These are phyloP conservation scores for Ormyrus thymus DNA, from an alignment of 2,888 invertebrate species.

Conservation along the genomic window DNA sequence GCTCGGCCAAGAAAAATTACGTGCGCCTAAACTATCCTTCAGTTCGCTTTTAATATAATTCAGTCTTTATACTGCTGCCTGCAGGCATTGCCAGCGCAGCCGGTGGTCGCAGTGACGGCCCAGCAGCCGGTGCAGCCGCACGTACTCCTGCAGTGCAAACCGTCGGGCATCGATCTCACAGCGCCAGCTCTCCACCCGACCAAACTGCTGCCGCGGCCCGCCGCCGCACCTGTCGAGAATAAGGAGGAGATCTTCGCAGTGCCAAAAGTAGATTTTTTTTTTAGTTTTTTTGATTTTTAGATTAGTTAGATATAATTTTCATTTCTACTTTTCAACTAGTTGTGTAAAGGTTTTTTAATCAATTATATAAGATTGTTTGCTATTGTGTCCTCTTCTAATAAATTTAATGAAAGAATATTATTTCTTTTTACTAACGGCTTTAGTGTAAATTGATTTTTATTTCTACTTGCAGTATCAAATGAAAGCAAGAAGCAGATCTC, in stretches of 20 bases:
- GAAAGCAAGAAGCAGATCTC: constrained; percentile 76
- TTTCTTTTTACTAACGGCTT: no score
- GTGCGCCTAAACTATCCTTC: no score
- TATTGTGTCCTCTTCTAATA: no score
- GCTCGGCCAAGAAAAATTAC: constrained; percentile 22
- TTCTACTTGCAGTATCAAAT: constrained; percentile 68
- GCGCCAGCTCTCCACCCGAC: constrained; percentile 68
- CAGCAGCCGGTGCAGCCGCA: constrained; percentile 67
- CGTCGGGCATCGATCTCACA: constrained; percentile 68
- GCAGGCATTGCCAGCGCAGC: constrained; percentile 64
- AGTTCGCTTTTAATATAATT: background rate
- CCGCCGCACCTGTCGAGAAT: constrained; percentile 59
- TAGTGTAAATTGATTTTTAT: no score
- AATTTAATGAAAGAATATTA: no score
- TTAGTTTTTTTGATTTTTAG: constrained; percentile 15
- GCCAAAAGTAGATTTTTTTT: constrained; percentile 71
- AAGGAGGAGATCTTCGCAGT: constrained; percentile 75
- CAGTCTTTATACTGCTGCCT: constrained; percentile 34
- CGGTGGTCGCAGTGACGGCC: constrained; percentile 66
- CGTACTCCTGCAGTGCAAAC: constrained; percentile 68
- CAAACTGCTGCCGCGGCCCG: constrained; percentile 68
- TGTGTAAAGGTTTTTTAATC: background rate
- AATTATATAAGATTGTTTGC: no score
- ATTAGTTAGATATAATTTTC: background rate
- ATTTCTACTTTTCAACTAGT: background rate